phyloP scores from a whole-genome alignment of 2,797 vertebrate genomes.

The Sebastes dallii region DNA sequence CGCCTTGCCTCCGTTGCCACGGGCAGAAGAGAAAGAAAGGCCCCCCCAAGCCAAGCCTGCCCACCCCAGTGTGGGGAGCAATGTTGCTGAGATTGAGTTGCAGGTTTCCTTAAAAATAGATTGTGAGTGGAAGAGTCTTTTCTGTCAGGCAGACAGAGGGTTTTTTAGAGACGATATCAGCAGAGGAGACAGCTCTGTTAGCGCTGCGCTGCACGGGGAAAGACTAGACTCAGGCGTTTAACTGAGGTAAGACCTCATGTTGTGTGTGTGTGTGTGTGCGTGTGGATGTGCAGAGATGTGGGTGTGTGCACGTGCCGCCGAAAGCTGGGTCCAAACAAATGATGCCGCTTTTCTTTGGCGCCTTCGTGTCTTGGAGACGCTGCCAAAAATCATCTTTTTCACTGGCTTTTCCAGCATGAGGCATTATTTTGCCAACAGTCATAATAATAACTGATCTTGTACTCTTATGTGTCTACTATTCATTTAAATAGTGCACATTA shows the following conservation, averaged over 20 bases:
- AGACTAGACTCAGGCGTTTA: slow-evolving; percentile 48
- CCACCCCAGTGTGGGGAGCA: slow-evolving; percentile 52
- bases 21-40: slow-evolving; percentile 56
- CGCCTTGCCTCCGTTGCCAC: slow-evolving; percentile 55
- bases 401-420: background rate
- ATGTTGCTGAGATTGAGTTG: slow-evolving; percentile 80
- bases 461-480: background rate
- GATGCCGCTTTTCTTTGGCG: slow-evolving; percentile 11
- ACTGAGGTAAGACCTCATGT: slow-evolving; percentile 68
- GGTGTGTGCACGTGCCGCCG: slow-evolving; percentile 22
- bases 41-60: background rate
- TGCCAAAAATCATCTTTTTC: background rate
- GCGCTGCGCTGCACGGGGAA: slow-evolving; percentile 46
- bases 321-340: slow-evolving; percentile 18
- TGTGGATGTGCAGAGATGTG: slow-evolving; percentile 6
- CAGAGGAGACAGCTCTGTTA: slow-evolving; percentile 55
- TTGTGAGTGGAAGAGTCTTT: slow-evolving; percentile 64
- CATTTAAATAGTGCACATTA: background rate
- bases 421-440: background rate
- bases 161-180: slow-evolving; percentile 61
- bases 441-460: background rate
- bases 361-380: slow-evolving; percentile 5
- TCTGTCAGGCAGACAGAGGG: slow-evolving; percentile 65
- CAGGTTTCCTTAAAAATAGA: slow-evolving; percentile 82
- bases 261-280: slow-evolving; percentile 13